Evolutionary conservation across 2,113 vertebrate species (phyloP).

Genomic region (Equus quagga): DNA sequence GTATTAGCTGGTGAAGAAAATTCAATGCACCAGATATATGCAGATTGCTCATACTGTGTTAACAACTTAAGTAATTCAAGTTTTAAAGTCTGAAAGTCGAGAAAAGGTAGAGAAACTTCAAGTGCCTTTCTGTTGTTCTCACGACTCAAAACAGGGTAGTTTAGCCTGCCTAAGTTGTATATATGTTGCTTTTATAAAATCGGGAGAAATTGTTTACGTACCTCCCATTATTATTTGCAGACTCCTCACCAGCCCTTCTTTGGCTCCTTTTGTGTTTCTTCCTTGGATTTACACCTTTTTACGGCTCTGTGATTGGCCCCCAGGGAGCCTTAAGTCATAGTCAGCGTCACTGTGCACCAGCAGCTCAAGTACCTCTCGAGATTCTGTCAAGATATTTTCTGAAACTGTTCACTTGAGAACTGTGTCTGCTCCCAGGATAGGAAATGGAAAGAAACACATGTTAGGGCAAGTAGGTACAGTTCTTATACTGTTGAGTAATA

Average conservation of each 20-base stretch:
- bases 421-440: constrained; percentile 21
- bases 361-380: constrained; percentile 64
- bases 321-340: constrained; percentile 8
- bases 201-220: not conserved
- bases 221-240: not conserved
- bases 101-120: not conserved
- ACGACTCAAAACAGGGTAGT: not conserved
- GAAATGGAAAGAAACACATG: constrained; percentile 36
- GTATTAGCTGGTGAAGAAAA: not conserved
- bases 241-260: not conserved
- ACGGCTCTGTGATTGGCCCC: not conserved
- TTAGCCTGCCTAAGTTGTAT: not conserved
- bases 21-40: not conserved
- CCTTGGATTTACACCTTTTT: constrained; percentile 40
- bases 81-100: constrained; percentile 17
- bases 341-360: not conserved
- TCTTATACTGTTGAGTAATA: constrained; percentile 63
- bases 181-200: constrained; percentile 29
- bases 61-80: not conserved
- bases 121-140: not conserved
- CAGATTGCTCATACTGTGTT: not conserved
- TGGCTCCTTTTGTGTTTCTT: not conserved
- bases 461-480: constrained; percentile 36
- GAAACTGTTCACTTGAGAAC: constrained; percentile 65
- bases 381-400: constrained; percentile 72